Evolutionary conservation across 92 coral and sea anemone genomes (phyloP).

Genomic region (Hydrozoanthus gracilis): DNA sequence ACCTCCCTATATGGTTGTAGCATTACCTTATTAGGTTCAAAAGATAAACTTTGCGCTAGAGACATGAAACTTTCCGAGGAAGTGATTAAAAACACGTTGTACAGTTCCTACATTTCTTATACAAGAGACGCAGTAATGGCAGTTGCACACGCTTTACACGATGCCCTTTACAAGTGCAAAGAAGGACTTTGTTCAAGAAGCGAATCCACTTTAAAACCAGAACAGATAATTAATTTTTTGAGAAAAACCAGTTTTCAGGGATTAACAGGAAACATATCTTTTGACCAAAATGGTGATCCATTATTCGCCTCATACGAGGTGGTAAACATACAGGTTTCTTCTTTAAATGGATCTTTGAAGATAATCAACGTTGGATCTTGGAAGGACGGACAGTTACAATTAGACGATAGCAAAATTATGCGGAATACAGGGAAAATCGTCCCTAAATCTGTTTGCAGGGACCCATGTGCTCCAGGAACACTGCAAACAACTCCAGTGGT

Average conservation of each 20-base stretch:
- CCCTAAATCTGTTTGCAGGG: constrained; percentile 72
- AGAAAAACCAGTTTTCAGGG: constrained; percentile 60
- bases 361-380: constrained; percentile 62
- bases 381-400: constrained; percentile 54
- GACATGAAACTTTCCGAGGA: constrained; percentile 54
- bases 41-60: constrained; percentile 48
- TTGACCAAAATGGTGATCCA: too few relatives aligned
- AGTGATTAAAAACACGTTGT: constrained; percentile 52
- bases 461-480: constrained; percentile 73
- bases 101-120: constrained; percentile 73
- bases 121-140: constrained; percentile 78
- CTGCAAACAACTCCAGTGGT: constrained; percentile 65
- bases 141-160: constrained; percentile 68
- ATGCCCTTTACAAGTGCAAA: constrained; percentile 68
- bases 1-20: constrained; percentile 54
- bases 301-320: background rate
- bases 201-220: constrained; percentile 53
- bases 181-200: constrained; percentile 65
- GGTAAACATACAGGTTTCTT: constrained; percentile 63
- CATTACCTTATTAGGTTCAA: background rate
- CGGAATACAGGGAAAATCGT: constrained; percentile 52
- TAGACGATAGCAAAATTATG: constrained; percentile 49
- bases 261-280: too few relatives aligned
- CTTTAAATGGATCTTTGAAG: background rate
- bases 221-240: constrained; percentile 57